These are phyloP conservation scores for Biston stratarius DNA, from an alignment of 2,888 invertebrate genomes.

Conservation along the genomic window DNA sequence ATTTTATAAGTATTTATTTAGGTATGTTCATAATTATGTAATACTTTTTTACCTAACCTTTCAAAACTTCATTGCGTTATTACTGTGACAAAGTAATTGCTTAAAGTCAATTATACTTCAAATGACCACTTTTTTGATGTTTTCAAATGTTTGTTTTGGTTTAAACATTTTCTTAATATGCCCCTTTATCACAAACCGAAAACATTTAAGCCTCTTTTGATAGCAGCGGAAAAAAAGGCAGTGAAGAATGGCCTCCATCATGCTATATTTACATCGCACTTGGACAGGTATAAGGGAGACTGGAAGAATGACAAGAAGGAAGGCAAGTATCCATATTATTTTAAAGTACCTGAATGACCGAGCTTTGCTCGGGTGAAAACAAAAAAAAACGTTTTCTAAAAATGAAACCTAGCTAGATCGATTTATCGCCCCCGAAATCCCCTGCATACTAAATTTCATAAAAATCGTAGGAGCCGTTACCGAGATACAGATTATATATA, in stretches of 20 bases:
- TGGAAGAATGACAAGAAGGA: constrained; percentile 85
- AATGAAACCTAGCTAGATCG: too few species aligned
- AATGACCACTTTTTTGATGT: neutral
- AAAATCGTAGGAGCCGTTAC: too few species aligned
- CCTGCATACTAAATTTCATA: too few species aligned
- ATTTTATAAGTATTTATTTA: too few species aligned
- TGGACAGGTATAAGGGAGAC: constrained; percentile 86
- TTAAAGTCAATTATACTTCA: constrained; percentile 4
- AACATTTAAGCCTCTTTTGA: constrained; percentile 67
- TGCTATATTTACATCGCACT: constrained; percentile 82
- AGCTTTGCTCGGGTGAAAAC: too few species aligned
- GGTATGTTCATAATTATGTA: too few species aligned
- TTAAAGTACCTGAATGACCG: too few species aligned
- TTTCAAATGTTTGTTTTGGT: constrained; percentile 21
- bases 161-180: constrained; percentile 56
- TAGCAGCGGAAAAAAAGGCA: constrained; percentile 74
- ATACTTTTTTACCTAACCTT: neutral
- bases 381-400: too few species aligned
- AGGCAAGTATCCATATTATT: constrained; percentile 54
- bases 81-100: constrained; percentile 3
- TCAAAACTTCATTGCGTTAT: neutral
- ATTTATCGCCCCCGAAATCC: too few species aligned
- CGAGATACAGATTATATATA: too few species aligned
- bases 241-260: constrained; percentile 86
- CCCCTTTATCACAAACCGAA: constrained; percentile 77